A percentile compares a stretch with the other conserved stretches of the same genome.
Evolutionary conservation across 2,113 vertebrate species (phyloP).

Genomic region (Dipodomys merriami): DNA sequence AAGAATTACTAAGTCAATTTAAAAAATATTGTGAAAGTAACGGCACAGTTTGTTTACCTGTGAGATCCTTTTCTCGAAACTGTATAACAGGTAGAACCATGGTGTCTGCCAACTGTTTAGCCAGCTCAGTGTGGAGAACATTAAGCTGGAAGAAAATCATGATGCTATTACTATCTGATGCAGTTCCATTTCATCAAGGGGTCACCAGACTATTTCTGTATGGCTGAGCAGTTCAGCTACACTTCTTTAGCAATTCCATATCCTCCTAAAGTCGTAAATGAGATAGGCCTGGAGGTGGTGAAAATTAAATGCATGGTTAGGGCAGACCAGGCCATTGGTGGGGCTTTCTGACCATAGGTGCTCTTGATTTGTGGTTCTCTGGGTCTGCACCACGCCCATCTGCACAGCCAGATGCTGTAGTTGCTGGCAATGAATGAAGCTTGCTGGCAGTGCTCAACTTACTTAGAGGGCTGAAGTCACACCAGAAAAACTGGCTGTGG

Average conservation of each 20-base stretch:
- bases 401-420: accelerated
- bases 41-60: constrained; percentile 87
- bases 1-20: background rate
- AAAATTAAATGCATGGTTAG: background rate
- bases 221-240: background rate
- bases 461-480: background rate
- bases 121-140: constrained; percentile 93
- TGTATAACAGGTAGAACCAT: constrained; percentile 98
- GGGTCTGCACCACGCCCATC: background rate
- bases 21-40: background rate
- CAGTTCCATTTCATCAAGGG: background rate
- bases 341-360: background rate
- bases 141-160: constrained; percentile 91
- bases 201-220: background rate
- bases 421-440: background rate
- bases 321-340: accelerated
- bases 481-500: constrained; percentile 1
- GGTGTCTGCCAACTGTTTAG: constrained; percentile 95
- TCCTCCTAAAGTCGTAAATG: background rate
- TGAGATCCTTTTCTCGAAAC: constrained; percentile 98
- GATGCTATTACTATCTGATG: too few species aligned
- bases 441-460: accelerated
- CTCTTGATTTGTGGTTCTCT: background rate
- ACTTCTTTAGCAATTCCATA: background rate
- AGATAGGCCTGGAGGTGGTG: background rate